Base-by-base conservation (phyloP, 1,140 invertebrate species). In the Euura lappo region DNA sequence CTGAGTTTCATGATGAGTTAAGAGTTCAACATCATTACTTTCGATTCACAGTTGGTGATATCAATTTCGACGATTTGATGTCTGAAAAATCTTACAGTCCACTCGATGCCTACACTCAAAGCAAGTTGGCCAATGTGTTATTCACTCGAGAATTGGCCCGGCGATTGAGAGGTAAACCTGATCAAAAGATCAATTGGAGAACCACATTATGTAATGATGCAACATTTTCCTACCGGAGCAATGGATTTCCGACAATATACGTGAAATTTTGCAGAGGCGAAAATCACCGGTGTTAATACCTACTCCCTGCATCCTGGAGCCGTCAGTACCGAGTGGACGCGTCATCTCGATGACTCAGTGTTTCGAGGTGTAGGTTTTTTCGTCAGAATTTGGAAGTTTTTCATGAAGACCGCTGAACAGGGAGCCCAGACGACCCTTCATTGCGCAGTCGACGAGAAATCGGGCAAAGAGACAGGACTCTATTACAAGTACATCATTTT, bases 81-180 rank as follows among this genome's bases (percentile, higher is more conserved):
- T 91, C 86, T 51, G 89, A 93, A 70, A 90, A 90, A 69, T 81
- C 81, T 0, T 95, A 94, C 75, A 90, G 88, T 72, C 84, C 92
- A 4, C 73, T 89, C 2, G 80, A 79, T 11, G 90, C 90, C 5
- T 96, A 95, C 82, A 78, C 83, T 7, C 92, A 93, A 79, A 94
- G 93, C 80, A 95, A 96, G 88, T 77, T 95, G 73, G 93, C 93
- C 5, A 94, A 95, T 77, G 83, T 94, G 44, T 82, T 95, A n/a
- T 95, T 95, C 77, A 90, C 91, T 0, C 88, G 85, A 51, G 92
- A 94, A 82, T 82, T 95, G 6, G 84, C 89, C 2, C 84, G 84
- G 47, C 83, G 88, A 75, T 79, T 95, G 2, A 82, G 91, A 88
- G 91, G 89, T 87, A 87, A 75, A n/a, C 44, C 47, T 28, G 66